Conservation (phyloP, 2,797 vertebrate species). For the Melopsittacus undulatus region DNA sequence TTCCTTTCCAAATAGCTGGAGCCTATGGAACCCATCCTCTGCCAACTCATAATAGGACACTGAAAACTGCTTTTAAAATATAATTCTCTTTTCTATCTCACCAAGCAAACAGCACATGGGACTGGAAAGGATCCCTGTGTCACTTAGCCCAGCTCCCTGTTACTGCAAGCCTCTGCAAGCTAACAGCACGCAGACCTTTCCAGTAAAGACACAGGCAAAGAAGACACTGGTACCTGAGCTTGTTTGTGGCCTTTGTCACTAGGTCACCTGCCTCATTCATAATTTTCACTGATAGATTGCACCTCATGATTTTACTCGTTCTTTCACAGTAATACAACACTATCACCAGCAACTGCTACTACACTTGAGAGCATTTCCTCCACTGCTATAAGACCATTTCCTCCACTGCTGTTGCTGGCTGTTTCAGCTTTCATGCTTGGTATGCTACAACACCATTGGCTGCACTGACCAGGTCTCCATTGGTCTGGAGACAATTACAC, state of each 20-base stretch:
- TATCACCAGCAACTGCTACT: neutral
- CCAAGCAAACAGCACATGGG: neutral
- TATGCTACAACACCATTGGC: rapidly evolving
- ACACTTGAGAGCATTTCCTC: neutral
- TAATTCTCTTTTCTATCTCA: neutral
- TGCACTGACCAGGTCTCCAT: neutral
- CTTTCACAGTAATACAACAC: neutral
- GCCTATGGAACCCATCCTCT: neutral
- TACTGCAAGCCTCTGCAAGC: neutral
- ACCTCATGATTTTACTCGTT: neutral
- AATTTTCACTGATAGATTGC: neutral
- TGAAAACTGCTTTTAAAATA: neutral
- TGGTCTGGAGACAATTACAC: neutral
- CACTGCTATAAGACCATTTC: neutral
- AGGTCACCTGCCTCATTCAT: neutral
- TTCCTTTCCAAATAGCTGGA: neutral
- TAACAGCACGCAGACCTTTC: neutral
- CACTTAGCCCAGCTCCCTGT: neutral
- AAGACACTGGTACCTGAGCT: neutral
- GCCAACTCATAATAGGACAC: neutral
- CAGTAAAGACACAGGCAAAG: neutral
- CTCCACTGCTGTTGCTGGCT: neutral
- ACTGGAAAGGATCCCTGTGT: neutral
- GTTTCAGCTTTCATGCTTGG: neutral
- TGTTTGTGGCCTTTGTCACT: neutral